These are phyloP conservation scores for Vanessa atalanta DNA, from an alignment of 1,140 invertebrate species.

Conservation along the genomic window DNA sequence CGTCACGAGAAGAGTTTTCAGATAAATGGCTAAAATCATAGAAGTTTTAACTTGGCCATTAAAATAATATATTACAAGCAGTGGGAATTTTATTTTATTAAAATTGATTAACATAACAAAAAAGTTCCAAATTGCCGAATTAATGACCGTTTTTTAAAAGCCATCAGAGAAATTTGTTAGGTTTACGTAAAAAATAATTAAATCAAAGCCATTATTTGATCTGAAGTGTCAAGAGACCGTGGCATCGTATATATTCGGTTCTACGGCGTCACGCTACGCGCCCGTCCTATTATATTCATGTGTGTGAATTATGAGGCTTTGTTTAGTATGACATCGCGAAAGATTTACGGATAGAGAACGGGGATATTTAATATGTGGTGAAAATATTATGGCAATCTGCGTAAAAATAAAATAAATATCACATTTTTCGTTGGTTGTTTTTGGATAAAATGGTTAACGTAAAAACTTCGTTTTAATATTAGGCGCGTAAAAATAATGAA, in stretches of 20 bases:
- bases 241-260: conserved; percentile 29
- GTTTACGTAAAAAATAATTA: background rate
- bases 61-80: too few relatives aligned
- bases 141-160: too few relatives aligned
- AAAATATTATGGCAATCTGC: conserved; percentile 15
- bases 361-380: conserved; percentile 24
- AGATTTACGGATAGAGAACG: conserved; percentile 41
- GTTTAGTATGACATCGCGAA: conserved; percentile 52
- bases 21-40: too few relatives aligned
- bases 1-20: too few relatives aligned
- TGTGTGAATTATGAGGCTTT: conserved; percentile 66
- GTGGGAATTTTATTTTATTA: too few relatives aligned
- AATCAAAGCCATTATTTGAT: background rate
- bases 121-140: too few relatives aligned
- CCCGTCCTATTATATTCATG: conserved; percentile 57
- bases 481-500: background rate
- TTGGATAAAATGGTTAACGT: background rate
- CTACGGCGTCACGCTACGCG: conserved; percentile 43
- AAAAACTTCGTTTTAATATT: background rate
- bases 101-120: too few relatives aligned
- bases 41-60: too few relatives aligned
- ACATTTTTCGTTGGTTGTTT: background rate
- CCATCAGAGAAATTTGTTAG: background rate
- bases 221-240: conserved; percentile 36
- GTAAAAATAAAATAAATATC: conserved; percentile 7